phyloP scores from a whole-genome alignment of 1,140 invertebrate species.

The Brachystomella parvula region DNA sequence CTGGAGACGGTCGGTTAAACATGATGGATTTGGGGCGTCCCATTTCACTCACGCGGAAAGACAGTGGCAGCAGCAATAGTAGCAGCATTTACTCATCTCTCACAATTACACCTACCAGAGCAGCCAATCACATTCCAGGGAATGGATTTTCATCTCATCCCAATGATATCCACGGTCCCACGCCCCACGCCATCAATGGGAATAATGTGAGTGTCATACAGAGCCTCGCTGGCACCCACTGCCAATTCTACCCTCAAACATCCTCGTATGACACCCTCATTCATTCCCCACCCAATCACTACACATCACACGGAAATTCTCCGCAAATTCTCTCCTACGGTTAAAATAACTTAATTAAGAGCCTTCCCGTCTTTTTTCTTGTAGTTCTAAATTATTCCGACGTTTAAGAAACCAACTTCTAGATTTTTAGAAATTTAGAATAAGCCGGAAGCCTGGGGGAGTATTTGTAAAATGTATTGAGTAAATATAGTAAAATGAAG shows the following conservation, averaged over 20 bases:
- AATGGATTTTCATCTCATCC: neutral
- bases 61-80: neutral
- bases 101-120: neutral
- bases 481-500: no score
- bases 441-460: no score
- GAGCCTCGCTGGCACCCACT: neutral
- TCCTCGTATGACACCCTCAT: neutral
- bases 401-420: no score
- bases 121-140: neutral
- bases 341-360: no score
- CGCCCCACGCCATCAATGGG: no score
- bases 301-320: neutral
- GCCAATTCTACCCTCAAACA: neutral
- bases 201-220: constrained; percentile 2
- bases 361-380: no score
- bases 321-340: constrained; percentile 1
- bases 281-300: neutral
- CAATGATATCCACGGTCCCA: neutral
- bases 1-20: neutral
- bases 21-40: neutral
- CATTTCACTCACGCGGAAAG: neutral
- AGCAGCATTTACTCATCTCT: neutral
- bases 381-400: no score
- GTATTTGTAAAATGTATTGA: no score
- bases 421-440: no score